Percentiles rank a stretch among this genome's conserved stretches.
phyloP scores from a whole-genome alignment of 2,888 invertebrate genomes.

The Cheilosia scutellata region DNA sequence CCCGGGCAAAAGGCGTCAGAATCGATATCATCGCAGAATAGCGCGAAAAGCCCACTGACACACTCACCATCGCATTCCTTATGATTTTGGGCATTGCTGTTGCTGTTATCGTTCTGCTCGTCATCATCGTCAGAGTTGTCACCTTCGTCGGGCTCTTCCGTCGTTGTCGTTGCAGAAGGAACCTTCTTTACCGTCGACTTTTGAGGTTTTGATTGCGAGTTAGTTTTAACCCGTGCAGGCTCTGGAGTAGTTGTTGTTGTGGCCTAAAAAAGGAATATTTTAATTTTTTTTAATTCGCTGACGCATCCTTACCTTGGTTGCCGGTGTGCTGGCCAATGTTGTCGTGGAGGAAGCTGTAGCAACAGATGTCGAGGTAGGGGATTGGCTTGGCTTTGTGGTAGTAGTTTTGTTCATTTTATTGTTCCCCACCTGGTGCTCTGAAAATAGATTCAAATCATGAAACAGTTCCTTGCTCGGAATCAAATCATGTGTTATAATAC shows the following conservation, averaged over 20 bases:
- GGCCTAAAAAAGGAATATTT: slow-evolving; percentile 22
- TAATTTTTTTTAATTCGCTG: not conserved
- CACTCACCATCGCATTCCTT: slow-evolving; percentile 93
- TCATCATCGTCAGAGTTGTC: slow-evolving; percentile 79
- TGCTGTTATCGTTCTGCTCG: slow-evolving; percentile 71
- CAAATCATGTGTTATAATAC: slow-evolving; percentile 80
- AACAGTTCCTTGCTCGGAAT: slow-evolving; percentile 66
- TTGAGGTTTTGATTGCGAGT: slow-evolving; percentile 79
- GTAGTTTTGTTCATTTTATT: slow-evolving; percentile 67
- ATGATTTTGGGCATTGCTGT: slow-evolving; percentile 78
- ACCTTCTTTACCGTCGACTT: slow-evolving; percentile 76
- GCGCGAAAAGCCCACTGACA: slow-evolving; percentile 91
- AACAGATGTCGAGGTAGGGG: slow-evolving; percentile 38
- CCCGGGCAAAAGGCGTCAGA: slow-evolving; percentile 90
- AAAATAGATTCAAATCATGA: slow-evolving; percentile 10
- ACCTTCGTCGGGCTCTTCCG: slow-evolving; percentile 73
- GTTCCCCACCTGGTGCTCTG: slow-evolving; percentile 81
- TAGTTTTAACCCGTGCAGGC: slow-evolving; percentile 80
- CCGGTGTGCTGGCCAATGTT: slow-evolving; percentile 68
- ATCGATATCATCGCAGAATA: slow-evolving; percentile 94
- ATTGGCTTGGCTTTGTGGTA: slow-evolving; percentile 84
- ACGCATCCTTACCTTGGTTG: slow-evolving; percentile 67
- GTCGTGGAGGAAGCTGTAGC: slow-evolving; percentile 47
- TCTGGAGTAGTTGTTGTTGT: slow-evolving; percentile 80
- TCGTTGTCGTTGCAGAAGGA: slow-evolving; percentile 59